Percentiles rank a stretch among this genome's conserved stretches.
These are phyloP conservation scores for Tichodroma muraria DNA, from an alignment of 2,113 vertebrate genomes.

Conservation along the genomic window DNA sequence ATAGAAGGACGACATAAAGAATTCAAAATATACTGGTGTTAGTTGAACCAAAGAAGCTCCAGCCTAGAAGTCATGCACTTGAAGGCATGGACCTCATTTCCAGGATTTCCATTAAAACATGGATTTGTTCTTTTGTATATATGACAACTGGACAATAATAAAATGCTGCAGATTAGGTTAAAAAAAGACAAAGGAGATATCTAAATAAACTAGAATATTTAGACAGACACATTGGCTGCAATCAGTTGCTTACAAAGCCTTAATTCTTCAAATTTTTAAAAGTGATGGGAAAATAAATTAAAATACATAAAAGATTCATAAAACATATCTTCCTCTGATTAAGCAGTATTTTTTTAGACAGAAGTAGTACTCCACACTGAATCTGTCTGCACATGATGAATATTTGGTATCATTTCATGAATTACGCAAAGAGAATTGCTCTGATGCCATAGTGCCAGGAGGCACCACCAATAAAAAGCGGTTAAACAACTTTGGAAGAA, in stretches of 20 bases:
- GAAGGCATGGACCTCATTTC: not conserved
- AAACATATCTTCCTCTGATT: not conserved
- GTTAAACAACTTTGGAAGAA: not conserved
- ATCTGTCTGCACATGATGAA: not conserved
- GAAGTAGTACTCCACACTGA: not conserved
- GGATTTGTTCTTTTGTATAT: not conserved
- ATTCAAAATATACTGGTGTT: not conserved
- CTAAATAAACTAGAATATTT: not conserved
- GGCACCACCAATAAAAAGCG: not conserved
- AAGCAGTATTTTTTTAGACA: not conserved
- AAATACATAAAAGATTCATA: not conserved
- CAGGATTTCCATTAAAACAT: not conserved
- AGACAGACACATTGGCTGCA: not conserved
- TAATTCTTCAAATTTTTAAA: not conserved
- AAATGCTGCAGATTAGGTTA: not conserved
- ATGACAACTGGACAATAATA: not conserved
- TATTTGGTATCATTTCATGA: not conserved
- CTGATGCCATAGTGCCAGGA: not conserved
- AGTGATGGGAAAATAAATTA: not conserved
- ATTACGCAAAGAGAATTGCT: not conserved
- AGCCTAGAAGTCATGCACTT: not conserved
- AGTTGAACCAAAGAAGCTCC: not conserved
- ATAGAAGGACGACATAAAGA: not conserved
- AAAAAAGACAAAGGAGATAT: not conserved
- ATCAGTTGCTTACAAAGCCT: not conserved